Evolutionary conservation across 2,888 invertebrate genomes (phyloP).

Genomic region (Neoaliturus tenellus): DNA sequence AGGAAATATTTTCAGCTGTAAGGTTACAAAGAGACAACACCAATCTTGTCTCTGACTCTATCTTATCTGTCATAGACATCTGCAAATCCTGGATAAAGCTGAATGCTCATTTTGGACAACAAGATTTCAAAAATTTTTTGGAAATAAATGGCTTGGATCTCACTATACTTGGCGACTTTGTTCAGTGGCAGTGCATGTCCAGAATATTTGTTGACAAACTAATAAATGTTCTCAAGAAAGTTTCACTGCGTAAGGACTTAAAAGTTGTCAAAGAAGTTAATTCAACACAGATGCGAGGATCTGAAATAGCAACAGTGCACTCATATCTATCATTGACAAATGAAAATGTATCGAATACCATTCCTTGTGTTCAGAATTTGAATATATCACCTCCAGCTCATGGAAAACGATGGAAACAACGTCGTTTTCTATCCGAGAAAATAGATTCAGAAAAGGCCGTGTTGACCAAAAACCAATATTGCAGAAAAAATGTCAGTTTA

Average conservation of each 20-base stretch:
- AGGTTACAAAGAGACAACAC: background rate
- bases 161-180: constrained; percentile 19
- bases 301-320: background rate
- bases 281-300: background rate
- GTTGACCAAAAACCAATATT: background rate
- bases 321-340: background rate
- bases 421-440: background rate
- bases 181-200: constrained; percentile 37
- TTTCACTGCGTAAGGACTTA: background rate
- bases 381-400: too few species aligned
- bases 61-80: constrained; percentile 25
- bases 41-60: constrained; percentile 13
- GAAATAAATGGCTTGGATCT: constrained; percentile 16
- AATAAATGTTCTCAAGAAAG: constrained; percentile 9
- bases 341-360: background rate
- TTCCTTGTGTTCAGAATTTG: too few species aligned
- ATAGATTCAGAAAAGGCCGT: background rate
- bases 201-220: constrained; percentile 45
- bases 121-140: constrained; percentile 23
- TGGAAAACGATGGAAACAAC: constrained; percentile 27
- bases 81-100: constrained; percentile 42
- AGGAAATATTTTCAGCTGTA: constrained; percentile 45
- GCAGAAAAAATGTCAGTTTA: background rate
- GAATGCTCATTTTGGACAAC: constrained; percentile 29
- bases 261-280: background rate